A percentile compares a stretch with the other conserved stretches of the same genome.
phyloP scores from a whole-genome alignment of 2,113 vertebrate genomes.

The Galemys pyrenaicus region DNA sequence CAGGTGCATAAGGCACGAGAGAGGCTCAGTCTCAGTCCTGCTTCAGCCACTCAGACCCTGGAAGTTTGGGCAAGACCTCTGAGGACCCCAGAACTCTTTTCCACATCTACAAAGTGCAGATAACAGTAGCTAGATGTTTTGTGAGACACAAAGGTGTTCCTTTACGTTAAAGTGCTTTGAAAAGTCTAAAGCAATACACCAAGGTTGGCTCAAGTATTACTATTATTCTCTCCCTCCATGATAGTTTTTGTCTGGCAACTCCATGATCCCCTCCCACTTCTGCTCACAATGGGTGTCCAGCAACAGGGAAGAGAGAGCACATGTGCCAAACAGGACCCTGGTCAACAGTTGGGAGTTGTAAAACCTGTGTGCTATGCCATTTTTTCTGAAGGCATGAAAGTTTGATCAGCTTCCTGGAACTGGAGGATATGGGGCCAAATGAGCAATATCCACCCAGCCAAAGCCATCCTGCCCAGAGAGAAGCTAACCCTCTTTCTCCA shows the following conservation, averaged over 20 bases:
- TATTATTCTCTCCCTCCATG: not conserved
- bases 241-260: not conserved
- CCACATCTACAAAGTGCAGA: not conserved
- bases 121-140: not conserved
- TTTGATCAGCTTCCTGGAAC: not conserved
- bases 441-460: not conserved
- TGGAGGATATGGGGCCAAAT: not conserved
- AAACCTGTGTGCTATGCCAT: accelerated
- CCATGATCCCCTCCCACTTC: not conserved
- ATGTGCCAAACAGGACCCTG: not conserved
- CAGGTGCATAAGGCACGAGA: not conserved
- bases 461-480: not conserved
- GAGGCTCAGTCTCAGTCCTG: not conserved
- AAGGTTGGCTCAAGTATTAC: not conserved
- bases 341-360: not conserved
- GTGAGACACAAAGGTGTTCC: not conserved
- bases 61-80: not conserved
- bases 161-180: not conserved
- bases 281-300: not conserved
- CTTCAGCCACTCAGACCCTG: not conserved
- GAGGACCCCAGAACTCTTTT: not conserved
- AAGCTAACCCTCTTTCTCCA: not conserved
- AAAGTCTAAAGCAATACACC: not conserved
- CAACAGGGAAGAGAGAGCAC: not conserved
- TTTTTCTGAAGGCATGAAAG: not conserved